These are phyloP conservation scores for Rhingia campestris DNA, from an alignment of 2,888 invertebrate species.

Conservation along the genomic window DNA sequence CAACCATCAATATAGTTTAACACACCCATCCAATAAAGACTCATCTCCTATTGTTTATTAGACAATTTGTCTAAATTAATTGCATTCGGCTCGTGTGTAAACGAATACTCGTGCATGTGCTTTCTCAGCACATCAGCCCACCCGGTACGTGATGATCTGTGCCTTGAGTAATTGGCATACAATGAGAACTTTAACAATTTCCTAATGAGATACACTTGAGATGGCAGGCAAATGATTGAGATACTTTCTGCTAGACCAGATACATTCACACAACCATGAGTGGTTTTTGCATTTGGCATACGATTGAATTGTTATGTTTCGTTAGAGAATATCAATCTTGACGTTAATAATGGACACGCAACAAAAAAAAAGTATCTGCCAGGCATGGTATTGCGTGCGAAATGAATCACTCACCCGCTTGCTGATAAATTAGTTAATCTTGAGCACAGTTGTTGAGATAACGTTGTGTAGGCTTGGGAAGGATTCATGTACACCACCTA, in stretches of 20 bases:
- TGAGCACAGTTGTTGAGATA: not conserved
- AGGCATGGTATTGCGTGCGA: slow-evolving; percentile 9
- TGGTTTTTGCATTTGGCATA: too few relatives aligned
- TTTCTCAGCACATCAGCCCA: not conserved
- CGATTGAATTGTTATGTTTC: not conserved
- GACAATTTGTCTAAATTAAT: slow-evolving; percentile 25
- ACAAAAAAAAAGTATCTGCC: not conserved
- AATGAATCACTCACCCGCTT: slow-evolving; percentile 19
- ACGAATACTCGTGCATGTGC: not conserved
- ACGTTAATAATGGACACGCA: not conserved
- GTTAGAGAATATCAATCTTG: slow-evolving; percentile 11
- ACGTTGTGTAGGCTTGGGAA: too few relatives aligned
- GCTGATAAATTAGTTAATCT: slow-evolving; percentile 19
- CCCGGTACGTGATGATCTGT: too few relatives aligned
- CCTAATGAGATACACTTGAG: slow-evolving; percentile 30
- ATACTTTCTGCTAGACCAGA: slow-evolving; percentile 7
- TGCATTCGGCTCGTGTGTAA: not conserved
- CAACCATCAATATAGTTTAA: not conserved
- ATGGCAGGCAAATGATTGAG: not conserved
- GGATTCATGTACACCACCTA: too few relatives aligned
- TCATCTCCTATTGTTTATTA: slow-evolving; percentile 28
- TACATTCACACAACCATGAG: not conserved
- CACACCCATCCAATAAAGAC: slow-evolving; percentile 5
- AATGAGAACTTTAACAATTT: slow-evolving; percentile 16
- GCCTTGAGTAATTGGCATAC: slow-evolving; percentile 23